Conservation (phyloP, 2,797 vertebrate species). For the Neosilurus mollespiculum region DNA sequence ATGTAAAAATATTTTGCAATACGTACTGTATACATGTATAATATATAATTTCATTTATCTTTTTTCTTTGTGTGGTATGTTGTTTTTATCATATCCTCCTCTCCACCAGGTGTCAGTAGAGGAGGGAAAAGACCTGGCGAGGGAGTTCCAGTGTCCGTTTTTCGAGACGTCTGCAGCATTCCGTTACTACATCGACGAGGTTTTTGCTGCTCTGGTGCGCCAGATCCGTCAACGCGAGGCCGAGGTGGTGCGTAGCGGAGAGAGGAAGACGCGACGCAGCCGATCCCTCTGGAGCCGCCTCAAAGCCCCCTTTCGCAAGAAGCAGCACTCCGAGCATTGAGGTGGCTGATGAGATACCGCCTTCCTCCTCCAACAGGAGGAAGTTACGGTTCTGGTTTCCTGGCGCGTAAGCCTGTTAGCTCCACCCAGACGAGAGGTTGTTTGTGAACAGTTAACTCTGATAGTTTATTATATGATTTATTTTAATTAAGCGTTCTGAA, state of each 20-base stretch:
- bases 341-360: conserved; percentile 16
- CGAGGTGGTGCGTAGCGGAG: conserved; percentile 72
- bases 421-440: not conserved
- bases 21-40: too few species aligned
- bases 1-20: too few species aligned
- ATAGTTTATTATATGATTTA: conserved; percentile 27
- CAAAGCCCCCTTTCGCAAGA: conserved; percentile 78
- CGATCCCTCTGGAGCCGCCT: conserved; percentile 80
- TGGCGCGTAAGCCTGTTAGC: not conserved
- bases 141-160: conserved; percentile 85
- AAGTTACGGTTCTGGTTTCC: not conserved
- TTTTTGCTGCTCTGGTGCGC: conserved; percentile 81
- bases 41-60: too few species aligned
- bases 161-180: conserved; percentile 84
- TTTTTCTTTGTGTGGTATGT: not conserved
- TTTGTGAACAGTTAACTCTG: conserved; percentile 22
- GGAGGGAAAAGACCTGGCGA: conserved; percentile 77
- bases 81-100: conserved; percentile 9
- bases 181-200: conserved; percentile 84
- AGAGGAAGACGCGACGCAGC: conserved; percentile 74
- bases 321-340: conserved; percentile 81
- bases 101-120: conserved; percentile 80
- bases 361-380: not conserved
- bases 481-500: conserved; percentile 37
- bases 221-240: conserved; percentile 82